Conservation (phyloP, 2,113 vertebrate genomes). For the Brachionichthys hirsutus region DNA sequence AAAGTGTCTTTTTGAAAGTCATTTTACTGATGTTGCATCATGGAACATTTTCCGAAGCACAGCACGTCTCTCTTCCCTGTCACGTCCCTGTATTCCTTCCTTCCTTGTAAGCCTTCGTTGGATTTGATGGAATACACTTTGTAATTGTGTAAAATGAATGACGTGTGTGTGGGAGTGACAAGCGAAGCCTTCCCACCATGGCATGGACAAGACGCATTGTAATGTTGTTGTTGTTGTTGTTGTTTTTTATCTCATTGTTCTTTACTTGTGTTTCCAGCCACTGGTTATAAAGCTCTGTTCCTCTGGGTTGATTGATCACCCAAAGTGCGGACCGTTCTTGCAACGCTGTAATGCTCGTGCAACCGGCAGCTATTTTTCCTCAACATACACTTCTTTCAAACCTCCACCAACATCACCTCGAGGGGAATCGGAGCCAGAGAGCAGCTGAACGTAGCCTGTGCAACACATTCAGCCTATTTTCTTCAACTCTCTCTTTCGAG, state of each 20-base stretch:
- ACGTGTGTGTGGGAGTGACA: constrained; percentile 33
- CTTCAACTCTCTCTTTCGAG: constrained; percentile 39
- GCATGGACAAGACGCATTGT: constrained; percentile 33
- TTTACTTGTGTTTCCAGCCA: constrained; percentile 54
- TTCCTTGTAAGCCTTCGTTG: constrained; percentile 19
- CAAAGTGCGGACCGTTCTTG: constrained; percentile 52
- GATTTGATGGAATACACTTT: constrained; percentile 44
- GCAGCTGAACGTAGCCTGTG: constrained; percentile 37
- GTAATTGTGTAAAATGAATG: constrained; percentile 49
- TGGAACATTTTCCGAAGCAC: constrained; percentile 28
- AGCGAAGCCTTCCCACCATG: constrained; percentile 15
- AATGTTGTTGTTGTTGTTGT: too few relatives aligned
- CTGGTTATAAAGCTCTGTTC: constrained; percentile 61
- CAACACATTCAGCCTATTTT: constrained; percentile 23
- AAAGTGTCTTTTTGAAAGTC: constrained; percentile 24
- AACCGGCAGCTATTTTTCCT: constrained; percentile 42
- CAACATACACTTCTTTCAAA: constrained; percentile 38
- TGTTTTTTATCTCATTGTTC: constrained; percentile 51
- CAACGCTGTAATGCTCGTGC: constrained; percentile 48
- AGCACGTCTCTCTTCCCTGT: constrained; percentile 13
- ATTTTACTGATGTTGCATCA: constrained; percentile 39
- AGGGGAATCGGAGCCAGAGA: constrained; percentile 41
- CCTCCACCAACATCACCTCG: constrained; percentile 24
- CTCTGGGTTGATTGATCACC: constrained; percentile 67
- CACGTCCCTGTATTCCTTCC: constrained; percentile 42